A percentile compares a stretch with the other conserved stretches of the same genome.
Conservation (phyloP, 2,888 invertebrate species). For the Leptopilina drosophilae region DNA sequence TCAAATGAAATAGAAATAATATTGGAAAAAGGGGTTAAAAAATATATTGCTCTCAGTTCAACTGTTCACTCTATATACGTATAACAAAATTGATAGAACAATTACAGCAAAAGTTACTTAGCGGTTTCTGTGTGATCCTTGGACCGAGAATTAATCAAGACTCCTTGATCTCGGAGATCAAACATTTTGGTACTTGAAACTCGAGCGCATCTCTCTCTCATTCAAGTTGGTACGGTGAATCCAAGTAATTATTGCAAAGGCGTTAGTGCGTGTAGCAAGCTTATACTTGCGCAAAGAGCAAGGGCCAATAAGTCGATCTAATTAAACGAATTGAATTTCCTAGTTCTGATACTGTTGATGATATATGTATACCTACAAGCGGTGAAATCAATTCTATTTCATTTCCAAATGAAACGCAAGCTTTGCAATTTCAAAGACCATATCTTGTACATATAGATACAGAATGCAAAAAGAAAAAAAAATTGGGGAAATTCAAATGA, state of each 20-base stretch:
- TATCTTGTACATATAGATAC: no score
- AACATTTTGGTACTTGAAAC: constrained; percentile 28
- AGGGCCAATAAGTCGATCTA: constrained; percentile 25
- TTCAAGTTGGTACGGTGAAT: constrained; percentile 18
- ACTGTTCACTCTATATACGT: neutral
- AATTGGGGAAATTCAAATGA: no score
- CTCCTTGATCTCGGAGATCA: constrained; percentile 36
- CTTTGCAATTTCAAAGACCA: neutral
- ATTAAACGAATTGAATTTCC: constrained; percentile 26
- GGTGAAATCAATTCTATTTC: neutral
- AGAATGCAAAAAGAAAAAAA: no score
- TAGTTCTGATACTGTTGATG: neutral
- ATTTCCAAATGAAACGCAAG: constrained; percentile 4
- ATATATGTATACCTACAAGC: no score
- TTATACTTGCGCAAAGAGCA: neutral
- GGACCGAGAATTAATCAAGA: constrained; percentile 28
- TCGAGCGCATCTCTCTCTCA: constrained; percentile 16
- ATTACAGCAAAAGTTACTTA: constrained; percentile 23
- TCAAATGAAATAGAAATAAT: no score
- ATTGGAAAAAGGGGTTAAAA: neutral
- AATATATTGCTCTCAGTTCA: neutral
- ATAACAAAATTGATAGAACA: constrained; percentile 11
- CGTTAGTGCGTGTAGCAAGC: constrained; percentile 11
- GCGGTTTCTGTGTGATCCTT: constrained; percentile 1
- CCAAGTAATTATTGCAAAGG: constrained; percentile 26